Base-by-base conservation (phyloP, 1,140 invertebrate genomes). In the Parasteatoda tepidariorum region DNA sequence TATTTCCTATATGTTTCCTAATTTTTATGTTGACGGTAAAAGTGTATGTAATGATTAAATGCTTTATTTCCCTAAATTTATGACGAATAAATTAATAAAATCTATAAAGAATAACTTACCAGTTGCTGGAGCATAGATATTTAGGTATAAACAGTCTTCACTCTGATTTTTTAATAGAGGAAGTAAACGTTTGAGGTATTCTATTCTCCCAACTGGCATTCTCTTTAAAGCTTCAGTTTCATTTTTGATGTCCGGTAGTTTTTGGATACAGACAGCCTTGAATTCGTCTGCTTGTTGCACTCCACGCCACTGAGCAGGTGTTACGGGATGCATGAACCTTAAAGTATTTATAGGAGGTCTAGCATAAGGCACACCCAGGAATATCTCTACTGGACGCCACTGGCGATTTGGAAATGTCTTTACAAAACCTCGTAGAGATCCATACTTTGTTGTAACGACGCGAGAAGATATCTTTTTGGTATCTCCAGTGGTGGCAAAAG, bases 111-210 rank as follows among this genome's bases (percentile, higher is more conserved):
- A 2, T 26, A n/a, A 55, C 74, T 79, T 41, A 84, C 83, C 74
- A n/a, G 62, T 22, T 7, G 67, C 75, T 62, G 97, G 97, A 5
- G 96, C 94, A 90, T 98, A 98, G 87, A 99, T 95, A 89, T 99
- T 98, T 85, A 99, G 91, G 89, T 97, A 98, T 34, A 99, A 92
- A 88, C 97, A 99, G 90, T 99, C 97, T 91, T 99, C 97, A 85
- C 93, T 95, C 90, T 98, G 96, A 88, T 97, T 95, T 85, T 92
- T 92, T 68, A 98, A 91, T 88, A 95, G 94, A 11, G 95, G 95
- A 84, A 96, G 89, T 87, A 98, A 91, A 86, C 95, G 91, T 87
- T 93, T 94, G 74, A 98, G 91, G 87, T 96, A 95, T 87, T 96
- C 94, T 85, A 95, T 90, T 64, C 96, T 90, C 4, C 95, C 96